Evolutionary conservation across 2,797 vertebrate species (phyloP), one percentile per base, ranked within the genome.

Genomic region (Amblyraja radiata): DNA sequence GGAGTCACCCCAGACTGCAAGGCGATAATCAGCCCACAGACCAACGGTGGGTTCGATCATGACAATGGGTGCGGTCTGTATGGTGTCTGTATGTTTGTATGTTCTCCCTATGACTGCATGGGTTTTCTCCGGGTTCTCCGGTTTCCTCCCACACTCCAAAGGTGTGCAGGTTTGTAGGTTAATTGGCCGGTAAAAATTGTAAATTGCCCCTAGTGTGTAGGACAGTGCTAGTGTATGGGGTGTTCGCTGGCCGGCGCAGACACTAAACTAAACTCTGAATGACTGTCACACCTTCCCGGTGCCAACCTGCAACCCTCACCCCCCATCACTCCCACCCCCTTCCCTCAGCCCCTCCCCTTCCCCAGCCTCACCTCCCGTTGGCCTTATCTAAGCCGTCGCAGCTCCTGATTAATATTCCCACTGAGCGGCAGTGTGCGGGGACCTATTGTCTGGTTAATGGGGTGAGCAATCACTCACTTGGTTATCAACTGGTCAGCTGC

Each of bases 371-470:
- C 90, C 21, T 92, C n/a, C 68, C 58, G 18, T 36, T 76, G 95
- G 95, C 95, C 98, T 99, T 99, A 99, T 99, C 98, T 98, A 95
- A 93, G 97, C 97, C 95, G 95, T 96, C 96, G 97, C 98, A 99
- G 98, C 98, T 97, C 96, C 97, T 99, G 98, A 99, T 99, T 98
- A 99, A 99, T 99, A 99, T 99, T 99, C 98, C 95, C 96, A 97
- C 98, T 97, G 97, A 97, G 97, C 97, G 97, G 97, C 97, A 96
- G 95, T 96, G 96, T 97, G 97, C 97, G 97, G 97, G 98, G 97
- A 98, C 97, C 99, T 98, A 98, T 97, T 98, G 98, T 99, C 98
- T 97, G 97, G 63, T 98, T 99, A 99, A 98, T 98, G 97, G 96
- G 97, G 97, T 95, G 97, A 96, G 98, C 98, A 99, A 99, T 99